A percentile compares a stretch with the other conserved stretches of the same genome.
These are phyloP conservation scores for Lagopus leucura DNA, from an alignment of 2,113 vertebrate genomes.

Conservation along the genomic window DNA sequence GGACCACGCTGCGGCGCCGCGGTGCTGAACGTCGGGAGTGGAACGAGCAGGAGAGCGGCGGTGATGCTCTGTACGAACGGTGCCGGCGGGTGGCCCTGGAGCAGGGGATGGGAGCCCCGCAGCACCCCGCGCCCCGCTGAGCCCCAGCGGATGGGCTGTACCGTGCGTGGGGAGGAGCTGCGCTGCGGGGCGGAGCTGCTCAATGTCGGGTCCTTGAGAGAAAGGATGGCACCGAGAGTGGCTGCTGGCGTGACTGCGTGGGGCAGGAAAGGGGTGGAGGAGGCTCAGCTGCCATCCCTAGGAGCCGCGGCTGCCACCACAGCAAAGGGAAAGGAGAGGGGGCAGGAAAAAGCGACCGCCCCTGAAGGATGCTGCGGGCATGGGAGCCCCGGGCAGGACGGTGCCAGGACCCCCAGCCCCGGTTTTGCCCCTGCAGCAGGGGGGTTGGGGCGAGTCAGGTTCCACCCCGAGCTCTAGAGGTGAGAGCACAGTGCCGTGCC, in stretches of 20 bases:
- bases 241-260: not conserved
- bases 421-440: not conserved
- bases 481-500: not conserved
- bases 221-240: not conserved
- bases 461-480: not conserved
- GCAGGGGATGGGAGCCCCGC: not conserved
- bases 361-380: not conserved
- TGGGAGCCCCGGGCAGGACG: fast-evolving
- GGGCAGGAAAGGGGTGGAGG: not conserved
- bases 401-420: fast-evolving
- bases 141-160: fast-evolving
- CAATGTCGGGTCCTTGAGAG: not conserved
- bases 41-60: not conserved
- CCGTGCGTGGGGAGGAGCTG: not conserved
- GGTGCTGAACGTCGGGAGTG: not conserved
- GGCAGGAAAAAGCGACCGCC: not conserved
- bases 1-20: not conserved
- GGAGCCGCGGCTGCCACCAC: not conserved
- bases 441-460: not conserved
- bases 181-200: not conserved
- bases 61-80: not conserved
- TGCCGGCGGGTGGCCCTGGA: slow-evolving; percentile 30
- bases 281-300: not conserved
- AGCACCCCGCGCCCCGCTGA: fast-evolving
- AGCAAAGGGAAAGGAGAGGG: not conserved